Evolutionary conservation across 2,888 invertebrate species (phyloP), one percentile per base, ranked within the genome.

Genomic region (Drosophila mayaguana): DNA sequence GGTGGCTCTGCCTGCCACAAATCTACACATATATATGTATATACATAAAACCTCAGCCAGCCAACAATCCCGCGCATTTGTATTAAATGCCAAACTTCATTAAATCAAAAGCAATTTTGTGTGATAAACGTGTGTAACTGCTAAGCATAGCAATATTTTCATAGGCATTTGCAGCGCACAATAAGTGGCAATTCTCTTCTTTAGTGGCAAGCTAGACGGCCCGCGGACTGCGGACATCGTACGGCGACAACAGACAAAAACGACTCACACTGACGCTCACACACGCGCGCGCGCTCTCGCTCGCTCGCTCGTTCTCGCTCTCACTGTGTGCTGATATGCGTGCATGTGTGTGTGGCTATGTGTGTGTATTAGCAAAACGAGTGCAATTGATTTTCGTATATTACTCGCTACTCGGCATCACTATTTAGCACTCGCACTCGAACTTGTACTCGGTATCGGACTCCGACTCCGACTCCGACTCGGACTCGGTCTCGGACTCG

Each of bases 321-420:
- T 40, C 40, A n/a, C n/a, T n/a, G 40, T 18, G 9, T 42, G 38
- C 38, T 50, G 38, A 43, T 54, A 63, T 63, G 82, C 43, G 64
- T 57, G 66, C 55, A 42, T 46, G 72, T 62, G 70, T 62, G 70
- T 43, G 61, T 51, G 28, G 7, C 25, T 25, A 25, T 7, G 72
- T 46, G 63, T 56, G 74, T 77, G 77, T 75, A 82, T 72, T 62
- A 67, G 78, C 36, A 51, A 78, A 82, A 80, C 82, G 80, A 81
- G 82, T 81, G 82, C 71, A 81, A 80, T 80, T 78, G 81, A 80
- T 80, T 80, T 81, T 80, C 59, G 48, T 61, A 50, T 46, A 42
- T 51, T 76, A 60, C 73, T 76, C 63, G 77, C 50, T 64, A 55
- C 78, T 55, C 57, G 67, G 67, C 60, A 75, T 59, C 61, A 62